Percentiles rank a stretch among this genome's conserved stretches.
Evolutionary conservation across 2,888 invertebrate genomes (phyloP).

Genomic region (Brachyopa scutellaris): DNA sequence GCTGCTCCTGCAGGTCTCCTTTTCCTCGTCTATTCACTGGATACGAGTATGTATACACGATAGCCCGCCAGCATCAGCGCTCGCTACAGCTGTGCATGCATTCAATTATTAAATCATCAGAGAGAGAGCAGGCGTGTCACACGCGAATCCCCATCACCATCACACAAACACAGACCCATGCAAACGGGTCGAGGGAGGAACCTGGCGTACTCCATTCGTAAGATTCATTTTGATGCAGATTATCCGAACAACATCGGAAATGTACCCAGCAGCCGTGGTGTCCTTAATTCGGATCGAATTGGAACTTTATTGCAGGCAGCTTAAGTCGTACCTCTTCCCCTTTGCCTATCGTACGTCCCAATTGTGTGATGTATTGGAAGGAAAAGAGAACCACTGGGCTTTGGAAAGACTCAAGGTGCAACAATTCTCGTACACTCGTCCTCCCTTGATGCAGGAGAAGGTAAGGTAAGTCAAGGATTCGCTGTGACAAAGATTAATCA

Average conservation of each 20-base stretch:
- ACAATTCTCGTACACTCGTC: constrained; percentile 23
- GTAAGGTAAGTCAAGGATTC: constrained; percentile 66
- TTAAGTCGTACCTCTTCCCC: constrained; percentile 3
- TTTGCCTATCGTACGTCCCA: not conserved
- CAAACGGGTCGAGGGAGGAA: too few relatives aligned
- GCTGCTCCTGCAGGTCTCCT: constrained; percentile 2
- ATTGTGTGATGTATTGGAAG: constrained; percentile 49
- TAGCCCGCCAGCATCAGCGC: not conserved
- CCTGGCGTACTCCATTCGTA: constrained; percentile 39
- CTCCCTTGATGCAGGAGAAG: not conserved
- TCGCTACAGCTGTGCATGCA: constrained; percentile 48
- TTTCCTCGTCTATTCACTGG: not conserved
- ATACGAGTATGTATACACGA: constrained; percentile 1
- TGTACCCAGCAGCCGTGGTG: constrained; percentile 2
- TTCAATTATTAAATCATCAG: constrained; percentile 72
- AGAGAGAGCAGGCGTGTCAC: constrained; percentile 69
- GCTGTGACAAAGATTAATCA: constrained; percentile 69
- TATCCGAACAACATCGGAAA: constrained; percentile 40
- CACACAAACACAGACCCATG: not conserved
- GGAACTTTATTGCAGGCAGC: constrained; percentile 50
- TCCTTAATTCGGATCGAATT: constrained; percentile 68
- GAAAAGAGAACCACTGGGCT: constrained; percentile 25
- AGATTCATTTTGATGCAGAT: constrained; percentile 65
- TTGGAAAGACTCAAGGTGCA: constrained; percentile 47
- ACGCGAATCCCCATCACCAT: constrained; percentile 50